These are phyloP conservation scores for Metopolophium dirhodum DNA, from an alignment of 1,140 invertebrate species.

Conservation along the genomic window DNA sequence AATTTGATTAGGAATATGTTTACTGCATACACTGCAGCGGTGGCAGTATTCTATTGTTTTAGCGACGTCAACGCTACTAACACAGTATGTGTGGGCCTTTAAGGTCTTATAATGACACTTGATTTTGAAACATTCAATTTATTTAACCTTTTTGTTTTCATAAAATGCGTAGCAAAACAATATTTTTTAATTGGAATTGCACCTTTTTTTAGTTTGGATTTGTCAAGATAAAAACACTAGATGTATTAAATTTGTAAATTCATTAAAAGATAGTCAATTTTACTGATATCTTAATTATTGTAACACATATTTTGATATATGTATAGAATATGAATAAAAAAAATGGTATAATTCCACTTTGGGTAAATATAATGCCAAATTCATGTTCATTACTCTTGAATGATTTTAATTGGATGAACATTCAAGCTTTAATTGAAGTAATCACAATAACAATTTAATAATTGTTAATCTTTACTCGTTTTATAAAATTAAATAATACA, in stretches of 20 bases:
- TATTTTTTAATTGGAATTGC: not conserved
- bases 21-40: too few relatives aligned
- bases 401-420: not conserved
- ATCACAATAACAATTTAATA: too few relatives aligned
- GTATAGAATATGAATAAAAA: not conserved
- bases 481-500: too few relatives aligned
- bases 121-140: not conserved
- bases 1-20: not conserved
- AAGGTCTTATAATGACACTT: not conserved
- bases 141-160: not conserved
- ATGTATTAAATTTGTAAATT: not conserved
- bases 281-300: not conserved
- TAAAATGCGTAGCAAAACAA: not conserved
- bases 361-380: not conserved
- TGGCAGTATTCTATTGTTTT: too few relatives aligned
- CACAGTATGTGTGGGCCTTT: not conserved
- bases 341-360: not conserved
- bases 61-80: not conserved
- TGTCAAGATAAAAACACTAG: not conserved
- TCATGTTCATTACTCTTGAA: not conserved
- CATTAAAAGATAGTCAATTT: not conserved
- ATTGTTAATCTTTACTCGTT: too few relatives aligned
- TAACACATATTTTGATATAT: not conserved
- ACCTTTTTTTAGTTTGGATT: not conserved
- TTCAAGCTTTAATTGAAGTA: not conserved